These are phyloP conservation scores for Latrodectus elegans DNA, from an alignment of 2,888 invertebrate genomes.

Conservation along the genomic window DNA sequence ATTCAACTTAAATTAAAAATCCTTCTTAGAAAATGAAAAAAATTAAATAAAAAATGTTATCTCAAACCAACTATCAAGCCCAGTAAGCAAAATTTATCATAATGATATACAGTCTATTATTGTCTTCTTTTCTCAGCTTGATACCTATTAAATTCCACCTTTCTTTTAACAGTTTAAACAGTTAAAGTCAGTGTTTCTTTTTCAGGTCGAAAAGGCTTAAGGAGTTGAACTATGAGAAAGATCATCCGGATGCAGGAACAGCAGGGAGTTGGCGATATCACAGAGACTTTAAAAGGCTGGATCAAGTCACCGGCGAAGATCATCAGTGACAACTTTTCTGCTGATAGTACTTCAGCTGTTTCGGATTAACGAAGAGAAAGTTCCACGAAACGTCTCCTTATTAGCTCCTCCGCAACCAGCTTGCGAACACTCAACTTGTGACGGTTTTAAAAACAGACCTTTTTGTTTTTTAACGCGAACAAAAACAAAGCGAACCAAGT, in stretches of 20 bases:
- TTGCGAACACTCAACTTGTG: conserved; percentile 21
- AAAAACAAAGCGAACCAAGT: background rate
- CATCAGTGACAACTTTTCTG: conserved; percentile 48
- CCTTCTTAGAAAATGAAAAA: too few relatives aligned
- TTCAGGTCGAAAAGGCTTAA: too few relatives aligned
- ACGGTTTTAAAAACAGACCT: conserved; percentile 49
- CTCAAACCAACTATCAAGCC: too few relatives aligned
- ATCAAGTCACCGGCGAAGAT: conserved; percentile 36
- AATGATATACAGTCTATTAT: too few relatives aligned
- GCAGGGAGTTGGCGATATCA: conserved; percentile 24
- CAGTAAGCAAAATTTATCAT: too few relatives aligned
- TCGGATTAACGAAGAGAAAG: conserved; percentile 44
- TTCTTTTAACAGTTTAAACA: too few relatives aligned
- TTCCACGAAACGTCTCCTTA: conserved; percentile 57
- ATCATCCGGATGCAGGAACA: conserved; percentile 15
- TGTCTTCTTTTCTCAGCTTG: too few relatives aligned
- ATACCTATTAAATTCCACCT: too few relatives aligned
- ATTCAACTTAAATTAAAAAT: too few relatives aligned
- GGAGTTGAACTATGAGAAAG: background rate
- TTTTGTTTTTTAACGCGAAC: background rate
- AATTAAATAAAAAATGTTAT: too few relatives aligned
- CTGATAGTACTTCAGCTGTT: conserved; percentile 57
- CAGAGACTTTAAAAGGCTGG: conserved; percentile 50
- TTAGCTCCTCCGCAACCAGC: conserved; percentile 34
- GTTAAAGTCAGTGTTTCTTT: too few relatives aligned